A percentile compares a stretch with the other conserved stretches of the same genome.
phyloP scores from a whole-genome alignment of 2,888 invertebrate species.

The Hypena proboscidalis region DNA sequence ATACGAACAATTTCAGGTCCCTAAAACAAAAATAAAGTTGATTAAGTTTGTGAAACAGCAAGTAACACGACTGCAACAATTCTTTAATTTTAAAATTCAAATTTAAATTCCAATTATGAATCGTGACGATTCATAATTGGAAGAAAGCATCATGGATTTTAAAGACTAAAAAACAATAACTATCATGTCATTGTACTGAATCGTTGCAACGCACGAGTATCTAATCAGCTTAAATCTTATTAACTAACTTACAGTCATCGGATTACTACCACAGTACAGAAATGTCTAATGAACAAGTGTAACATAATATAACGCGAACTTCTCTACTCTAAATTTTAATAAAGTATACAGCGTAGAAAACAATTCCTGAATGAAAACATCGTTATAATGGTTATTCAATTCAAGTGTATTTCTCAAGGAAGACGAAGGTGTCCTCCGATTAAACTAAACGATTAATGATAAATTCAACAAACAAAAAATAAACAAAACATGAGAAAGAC shows the following conservation, averaged over 20 bases:
- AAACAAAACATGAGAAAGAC: no score
- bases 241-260: constrained; percentile 45
- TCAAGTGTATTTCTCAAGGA: no score
- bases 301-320: constrained; percentile 6
- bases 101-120: no score
- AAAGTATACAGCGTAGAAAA: constrained; percentile 15
- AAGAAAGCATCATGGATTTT: constrained; percentile 9
- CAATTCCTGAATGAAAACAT: constrained; percentile 18
- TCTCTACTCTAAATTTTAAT: background rate
- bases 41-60: background rate
- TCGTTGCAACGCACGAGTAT: constrained; percentile 58
- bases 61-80: no score
- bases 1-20: constrained; percentile 95
- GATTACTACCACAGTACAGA: constrained; percentile 31
- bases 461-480: no score
- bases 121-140: no score
- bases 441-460: no score
- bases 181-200: constrained; percentile 67
- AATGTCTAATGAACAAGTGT: constrained; percentile 26
- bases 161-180: constrained; percentile 16
- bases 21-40: constrained; percentile 82
- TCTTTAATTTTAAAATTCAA: no score
- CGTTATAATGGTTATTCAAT: no score
- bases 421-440: no score
- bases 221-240: constrained; percentile 74